Evolutionary conservation across 2,113 vertebrate species (phyloP).

Genomic region (Damaliscus lunatus): DNA sequence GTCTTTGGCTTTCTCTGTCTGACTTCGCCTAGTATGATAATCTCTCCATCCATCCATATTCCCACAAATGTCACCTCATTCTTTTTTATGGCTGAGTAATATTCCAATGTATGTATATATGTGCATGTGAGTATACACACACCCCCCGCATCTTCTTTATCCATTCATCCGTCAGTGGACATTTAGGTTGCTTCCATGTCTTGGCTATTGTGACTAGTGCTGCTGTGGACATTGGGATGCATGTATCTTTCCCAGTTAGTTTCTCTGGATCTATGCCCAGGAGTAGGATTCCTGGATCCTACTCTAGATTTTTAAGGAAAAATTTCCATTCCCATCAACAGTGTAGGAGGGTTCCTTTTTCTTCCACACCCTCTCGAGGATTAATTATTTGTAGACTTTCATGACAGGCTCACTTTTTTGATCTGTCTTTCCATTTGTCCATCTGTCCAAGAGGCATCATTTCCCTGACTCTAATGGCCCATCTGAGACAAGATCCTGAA

Average conservation of each 20-base stretch:
- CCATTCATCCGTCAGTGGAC: background rate
- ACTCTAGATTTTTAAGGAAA: background rate
- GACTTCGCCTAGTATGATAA: background rate
- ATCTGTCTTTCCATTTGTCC: background rate
- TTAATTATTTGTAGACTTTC: background rate
- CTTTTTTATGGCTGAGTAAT: background rate
- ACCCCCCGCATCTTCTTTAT: background rate
- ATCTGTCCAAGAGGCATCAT: background rate
- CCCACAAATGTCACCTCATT: background rate
- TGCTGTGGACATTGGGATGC: background rate
- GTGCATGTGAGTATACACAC: background rate
- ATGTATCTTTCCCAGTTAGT: background rate
- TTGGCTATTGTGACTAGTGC: background rate
- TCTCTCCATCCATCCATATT: background rate
- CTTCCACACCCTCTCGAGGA: background rate
- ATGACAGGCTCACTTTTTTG: background rate
- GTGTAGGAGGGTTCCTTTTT: background rate
- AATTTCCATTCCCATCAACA: background rate
- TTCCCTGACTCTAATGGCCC: background rate
- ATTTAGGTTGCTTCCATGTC: background rate
- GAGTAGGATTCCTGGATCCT: background rate
- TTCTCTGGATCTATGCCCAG: background rate
- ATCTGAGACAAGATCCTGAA: background rate
- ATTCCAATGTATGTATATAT: background rate
- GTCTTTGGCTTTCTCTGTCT: background rate